These are phyloP conservation scores for Spermophilus dauricus DNA, from an alignment of 2,113 vertebrate species.

Conservation along the genomic window DNA sequence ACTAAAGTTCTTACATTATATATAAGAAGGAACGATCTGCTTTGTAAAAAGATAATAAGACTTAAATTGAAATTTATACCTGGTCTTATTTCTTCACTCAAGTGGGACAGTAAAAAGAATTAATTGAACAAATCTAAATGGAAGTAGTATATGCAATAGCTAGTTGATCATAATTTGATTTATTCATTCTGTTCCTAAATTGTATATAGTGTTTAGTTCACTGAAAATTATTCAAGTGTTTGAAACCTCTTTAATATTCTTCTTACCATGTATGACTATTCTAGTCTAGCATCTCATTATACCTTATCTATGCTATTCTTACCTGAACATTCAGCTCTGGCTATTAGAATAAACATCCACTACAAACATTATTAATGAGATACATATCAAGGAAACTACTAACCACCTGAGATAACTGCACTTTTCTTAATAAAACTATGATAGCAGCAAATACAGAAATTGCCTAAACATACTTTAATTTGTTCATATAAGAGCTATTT, in stretches of 20 bases:
- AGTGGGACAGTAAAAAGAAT: constrained; percentile 30
- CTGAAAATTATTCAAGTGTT: constrained; percentile 80
- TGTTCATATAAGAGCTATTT: constrained; percentile 61
- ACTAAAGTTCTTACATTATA: constrained; percentile 16
- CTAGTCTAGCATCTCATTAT: constrained; percentile 78
- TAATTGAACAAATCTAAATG: constrained; percentile 53
- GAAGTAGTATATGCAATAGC: background rate
- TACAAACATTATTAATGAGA: constrained; percentile 87
- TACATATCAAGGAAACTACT: constrained; percentile 80
- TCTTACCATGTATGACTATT: constrained; percentile 58
- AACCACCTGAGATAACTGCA: constrained; percentile 85
- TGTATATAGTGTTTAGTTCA: constrained; percentile 49
- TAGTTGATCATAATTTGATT: constrained; percentile 47
- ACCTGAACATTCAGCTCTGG: constrained; percentile 84
- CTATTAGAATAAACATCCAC: constrained; percentile 88
- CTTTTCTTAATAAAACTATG: constrained; percentile 76
- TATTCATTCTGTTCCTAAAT: constrained; percentile 60
- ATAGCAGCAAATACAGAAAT: constrained; percentile 69
- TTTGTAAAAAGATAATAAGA: constrained; percentile 49
- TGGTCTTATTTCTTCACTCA: background rate
- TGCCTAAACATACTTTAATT: constrained; percentile 56
- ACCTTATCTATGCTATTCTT: constrained; percentile 73
- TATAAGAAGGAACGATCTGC: background rate
- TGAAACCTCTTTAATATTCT: constrained; percentile 83
- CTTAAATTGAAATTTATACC: constrained; percentile 43